Evolutionary conservation across 1,140 invertebrate species (phyloP).

Genomic region (Philaenus spumarius): DNA sequence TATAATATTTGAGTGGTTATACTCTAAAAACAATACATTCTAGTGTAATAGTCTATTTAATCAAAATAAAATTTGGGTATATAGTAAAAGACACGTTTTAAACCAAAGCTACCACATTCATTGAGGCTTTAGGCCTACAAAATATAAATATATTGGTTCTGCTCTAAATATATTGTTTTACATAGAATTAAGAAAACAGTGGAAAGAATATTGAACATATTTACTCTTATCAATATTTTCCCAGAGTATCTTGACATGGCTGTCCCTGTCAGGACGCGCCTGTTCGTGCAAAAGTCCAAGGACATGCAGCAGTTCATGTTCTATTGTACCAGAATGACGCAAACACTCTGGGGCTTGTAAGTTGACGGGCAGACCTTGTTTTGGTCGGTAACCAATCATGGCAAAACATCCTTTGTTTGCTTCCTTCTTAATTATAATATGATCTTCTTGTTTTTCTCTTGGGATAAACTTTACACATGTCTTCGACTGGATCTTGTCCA

Average conservation of each 20-base stretch:
- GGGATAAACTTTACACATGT: constrained; percentile 41
- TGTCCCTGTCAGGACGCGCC: constrained; percentile 39
- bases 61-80: not conserved
- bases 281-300: constrained; percentile 44
- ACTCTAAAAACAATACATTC: too few relatives aligned
- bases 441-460: constrained; percentile 36
- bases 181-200: too few relatives aligned
- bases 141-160: not conserved
- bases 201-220: not conserved
- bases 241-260: constrained; percentile 40
- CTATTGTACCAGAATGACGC: constrained; percentile 39
- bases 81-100: too few relatives aligned
- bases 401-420: constrained; percentile 29
- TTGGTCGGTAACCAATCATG: constrained; percentile 28
- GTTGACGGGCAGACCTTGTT: constrained; percentile 26
- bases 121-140: too few relatives aligned
- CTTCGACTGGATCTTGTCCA: constrained; percentile 26
- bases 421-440: constrained; percentile 31
- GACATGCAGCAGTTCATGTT: constrained; percentile 44
- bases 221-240: constrained; percentile 43
- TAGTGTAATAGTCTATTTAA: too few relatives aligned
- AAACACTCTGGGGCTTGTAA: constrained; percentile 27
- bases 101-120: too few relatives aligned
- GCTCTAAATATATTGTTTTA: not conserved
- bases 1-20: too few relatives aligned